Conservation (phyloP, 2,113 vertebrate species). For the Neogale vison region DNA sequence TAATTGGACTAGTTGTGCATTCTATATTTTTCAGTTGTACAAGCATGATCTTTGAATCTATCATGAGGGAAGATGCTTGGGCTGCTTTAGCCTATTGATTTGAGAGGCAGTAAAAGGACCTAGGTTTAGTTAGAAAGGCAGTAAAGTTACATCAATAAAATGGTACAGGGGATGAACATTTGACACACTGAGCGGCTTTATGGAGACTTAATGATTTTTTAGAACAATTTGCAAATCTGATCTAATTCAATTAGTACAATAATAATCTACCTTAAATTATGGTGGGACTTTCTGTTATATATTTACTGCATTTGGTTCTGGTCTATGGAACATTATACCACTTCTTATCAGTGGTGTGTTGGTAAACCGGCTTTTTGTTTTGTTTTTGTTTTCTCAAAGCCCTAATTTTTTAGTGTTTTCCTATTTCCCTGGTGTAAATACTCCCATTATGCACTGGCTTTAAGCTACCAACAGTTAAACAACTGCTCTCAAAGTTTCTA, state of each 20-base stretch:
- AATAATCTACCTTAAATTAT: conserved; percentile 62
- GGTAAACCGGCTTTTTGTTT: neutral
- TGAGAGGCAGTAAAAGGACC: conserved; percentile 57
- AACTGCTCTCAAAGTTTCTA: neutral
- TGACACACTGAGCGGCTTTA: conserved; percentile 61
- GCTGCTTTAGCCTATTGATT: conserved; percentile 62
- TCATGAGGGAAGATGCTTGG: neutral
- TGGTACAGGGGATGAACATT: conserved; percentile 27
- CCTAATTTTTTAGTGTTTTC: neutral
- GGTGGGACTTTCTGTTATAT: neutral
- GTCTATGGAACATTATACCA: neutral
- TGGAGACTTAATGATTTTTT: conserved; percentile 57
- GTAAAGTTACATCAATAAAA: conserved; percentile 45
- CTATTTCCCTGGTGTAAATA: conserved; percentile 9
- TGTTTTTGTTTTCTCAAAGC: neutral
- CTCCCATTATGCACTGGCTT: neutral
- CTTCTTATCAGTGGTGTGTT: neutral
- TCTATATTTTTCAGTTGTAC: conserved; percentile 58
- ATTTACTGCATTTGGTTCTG: conserved; percentile 40
- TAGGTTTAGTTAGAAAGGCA: conserved; percentile 30
- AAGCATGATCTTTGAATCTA: conserved; percentile 57
- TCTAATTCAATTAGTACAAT: conserved; percentile 57
- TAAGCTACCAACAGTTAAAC: neutral
- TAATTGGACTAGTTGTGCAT: conserved; percentile 70
- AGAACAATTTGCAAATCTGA: conserved; percentile 63